These are phyloP conservation scores for Toxotes jaculatrix DNA, from an alignment of 2,113 vertebrate genomes.

Conservation along the genomic window DNA sequence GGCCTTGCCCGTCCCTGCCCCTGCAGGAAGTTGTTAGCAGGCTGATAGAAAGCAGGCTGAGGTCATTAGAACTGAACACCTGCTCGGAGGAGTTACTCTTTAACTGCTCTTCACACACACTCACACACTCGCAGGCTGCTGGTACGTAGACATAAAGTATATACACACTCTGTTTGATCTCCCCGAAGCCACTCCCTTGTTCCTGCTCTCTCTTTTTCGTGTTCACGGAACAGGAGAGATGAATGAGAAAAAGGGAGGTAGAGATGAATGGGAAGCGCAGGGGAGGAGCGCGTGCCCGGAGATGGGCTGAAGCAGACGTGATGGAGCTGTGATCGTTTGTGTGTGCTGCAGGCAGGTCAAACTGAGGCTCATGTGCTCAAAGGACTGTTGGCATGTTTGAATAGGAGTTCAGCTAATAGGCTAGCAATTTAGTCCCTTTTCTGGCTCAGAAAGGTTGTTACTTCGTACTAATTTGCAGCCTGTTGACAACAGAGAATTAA, in stretches of 20 bases:
- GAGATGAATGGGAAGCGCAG: slow-evolving; percentile 54
- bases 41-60: slow-evolving; percentile 77
- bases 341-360: slow-evolving; percentile 61
- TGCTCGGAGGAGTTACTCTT: slow-evolving; percentile 81
- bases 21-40: slow-evolving; percentile 80
- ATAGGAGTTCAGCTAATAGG: slow-evolving; percentile 8
- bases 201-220: slow-evolving; percentile 53
- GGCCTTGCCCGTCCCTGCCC: slow-evolving; percentile 72
- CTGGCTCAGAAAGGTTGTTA: not conserved
- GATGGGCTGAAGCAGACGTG: slow-evolving; percentile 49
- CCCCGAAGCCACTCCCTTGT: slow-evolving; percentile 56
- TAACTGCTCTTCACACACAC: slow-evolving; percentile 76
- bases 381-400: slow-evolving; percentile 27
- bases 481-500: not conserved
- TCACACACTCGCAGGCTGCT: slow-evolving; percentile 36
- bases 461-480: not conserved
- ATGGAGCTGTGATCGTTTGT: slow-evolving; percentile 46
- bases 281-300: slow-evolving; percentile 56
- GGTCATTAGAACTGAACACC: slow-evolving; percentile 81
- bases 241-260: slow-evolving; percentile 64
- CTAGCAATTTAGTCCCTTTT: not conserved
- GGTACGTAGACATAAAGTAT: slow-evolving; percentile 47
- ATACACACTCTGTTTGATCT: slow-evolving; percentile 71
- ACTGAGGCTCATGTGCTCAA: slow-evolving; percentile 31
- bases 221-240: slow-evolving; percentile 67